A percentile compares a stretch with the other conserved stretches of the same genome.
Conservation (phyloP, 2,113 vertebrate species). For the Protobothrops mucrosquamatus region DNA sequence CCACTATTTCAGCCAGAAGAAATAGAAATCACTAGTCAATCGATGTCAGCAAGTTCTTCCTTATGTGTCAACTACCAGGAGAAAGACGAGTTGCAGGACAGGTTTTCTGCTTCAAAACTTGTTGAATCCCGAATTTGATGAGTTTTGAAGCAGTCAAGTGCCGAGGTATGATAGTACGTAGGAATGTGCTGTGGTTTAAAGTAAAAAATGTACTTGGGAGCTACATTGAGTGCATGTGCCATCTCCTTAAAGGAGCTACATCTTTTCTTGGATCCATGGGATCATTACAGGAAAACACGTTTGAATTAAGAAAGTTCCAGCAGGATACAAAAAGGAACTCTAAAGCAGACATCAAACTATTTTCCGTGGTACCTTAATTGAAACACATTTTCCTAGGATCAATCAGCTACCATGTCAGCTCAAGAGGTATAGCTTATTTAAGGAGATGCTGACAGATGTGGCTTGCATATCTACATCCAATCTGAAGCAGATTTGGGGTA, state of each 20-base stretch:
- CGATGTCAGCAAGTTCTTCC: neutral
- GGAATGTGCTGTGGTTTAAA: neutral
- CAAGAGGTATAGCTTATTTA: neutral
- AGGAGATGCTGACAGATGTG: neutral
- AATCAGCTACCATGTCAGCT: neutral
- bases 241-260: neutral
- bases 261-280: neutral
- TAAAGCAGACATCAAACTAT: neutral
- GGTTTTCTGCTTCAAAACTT: neutral
- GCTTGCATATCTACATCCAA: neutral
- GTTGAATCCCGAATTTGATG: neutral
- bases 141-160: neutral
- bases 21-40: too few relatives aligned
- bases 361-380: neutral
- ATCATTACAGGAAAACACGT: neutral
- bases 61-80: neutral
- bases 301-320: neutral
- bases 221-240: neutral
- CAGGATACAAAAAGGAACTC: neutral
- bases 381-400: neutral
- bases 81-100: neutral
- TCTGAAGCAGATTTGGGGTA: neutral
- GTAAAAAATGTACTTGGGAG: neutral
- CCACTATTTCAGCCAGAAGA: neutral
- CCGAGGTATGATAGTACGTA: neutral